A percentile compares a stretch with the other conserved stretches of the same genome.
Conservation (phyloP, 2,888 invertebrate species). For the Bhutanitis thaidina region DNA sequence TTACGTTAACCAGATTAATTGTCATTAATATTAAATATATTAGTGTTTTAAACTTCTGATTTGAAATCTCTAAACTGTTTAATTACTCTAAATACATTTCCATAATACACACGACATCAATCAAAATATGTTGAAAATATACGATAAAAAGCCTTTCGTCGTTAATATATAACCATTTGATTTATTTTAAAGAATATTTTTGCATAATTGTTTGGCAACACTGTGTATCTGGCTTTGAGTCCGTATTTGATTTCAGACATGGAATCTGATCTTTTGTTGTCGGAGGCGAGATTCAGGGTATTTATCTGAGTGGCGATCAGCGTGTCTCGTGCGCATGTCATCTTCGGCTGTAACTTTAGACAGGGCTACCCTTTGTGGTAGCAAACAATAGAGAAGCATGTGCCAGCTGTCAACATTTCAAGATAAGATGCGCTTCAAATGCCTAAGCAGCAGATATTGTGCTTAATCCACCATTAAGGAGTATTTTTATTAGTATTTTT, state of each 20-base stretch:
- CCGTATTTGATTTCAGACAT: constrained; percentile 51
- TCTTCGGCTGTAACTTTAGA: constrained; percentile 57
- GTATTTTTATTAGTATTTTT: background rate
- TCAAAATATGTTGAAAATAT: too few species aligned
- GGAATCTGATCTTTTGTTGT: constrained; percentile 73
- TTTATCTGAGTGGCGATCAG: constrained; percentile 57
- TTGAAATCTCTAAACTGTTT: too few species aligned
- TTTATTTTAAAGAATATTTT: too few species aligned
- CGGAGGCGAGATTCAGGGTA: constrained; percentile 59
- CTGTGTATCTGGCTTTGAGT: constrained; percentile 34
- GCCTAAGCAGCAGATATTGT: constrained; percentile 3
- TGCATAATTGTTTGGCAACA: background rate
- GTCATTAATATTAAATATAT: too few species aligned
- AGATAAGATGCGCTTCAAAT: constrained; percentile 21
- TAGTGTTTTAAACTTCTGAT: too few species aligned
- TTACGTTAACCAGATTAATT: too few species aligned
- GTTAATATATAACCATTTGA: too few species aligned
- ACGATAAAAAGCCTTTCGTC: too few species aligned
- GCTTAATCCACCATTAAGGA: constrained; percentile 1
- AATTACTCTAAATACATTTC: too few species aligned
- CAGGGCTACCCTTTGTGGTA: constrained; percentile 59
- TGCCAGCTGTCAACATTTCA: constrained; percentile 40
- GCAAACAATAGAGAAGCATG: constrained; percentile 54
- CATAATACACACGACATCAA: too few species aligned
- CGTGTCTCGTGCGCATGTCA: constrained; percentile 68